Base-by-base conservation (phyloP, 1,140 invertebrate genomes). In the Heliconius hewitsoni region DNA sequence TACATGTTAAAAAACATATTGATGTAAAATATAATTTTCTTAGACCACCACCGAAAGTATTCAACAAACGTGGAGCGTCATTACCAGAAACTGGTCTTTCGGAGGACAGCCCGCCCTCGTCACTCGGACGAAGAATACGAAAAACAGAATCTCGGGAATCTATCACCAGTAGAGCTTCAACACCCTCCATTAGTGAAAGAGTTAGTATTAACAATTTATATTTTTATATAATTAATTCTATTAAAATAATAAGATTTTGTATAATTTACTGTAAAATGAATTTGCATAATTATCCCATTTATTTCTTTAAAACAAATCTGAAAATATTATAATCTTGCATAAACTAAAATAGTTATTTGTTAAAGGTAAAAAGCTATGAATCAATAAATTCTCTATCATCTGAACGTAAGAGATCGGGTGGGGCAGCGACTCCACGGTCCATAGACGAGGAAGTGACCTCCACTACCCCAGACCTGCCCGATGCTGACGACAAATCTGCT, bases 21-120 rank as follows among this genome's bases (percentile, higher is more conserved):
- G 0, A 57, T 57, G 3, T 57, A n/a, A 57, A 57, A 57, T 23
- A 9, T 19, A 55, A 23, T 42, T 16, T n/a, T 74, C 77, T 80
- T 82, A 96, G 96, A 87, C 95, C 96, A 81, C 96, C 96, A 84
- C 96, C 96, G 79, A 96, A 96, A 94, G 94, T 95, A 82, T 95
- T 96, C 91, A 95, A 85, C 84, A 95, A 93, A 87, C 91, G 95
- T 27, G 95, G 94, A 78, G 94, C 94, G 30, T 94, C 93, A 34
- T 81, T 94, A 81, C 96, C 95, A 5, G 95, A 96, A 83, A 93
- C 95, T 39, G 95, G 95, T 16, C 71, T 91, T 27, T 91, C 91
- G 71, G 95, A 96, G 79, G 95, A 96, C 81, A 95, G 93, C 71
- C 93, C 94, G 19, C 93, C 94, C 0, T 93, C 94, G 6, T 95